phyloP scores from a whole-genome alignment of 2,888 invertebrate species.

The Folsomia manolachei region DNA sequence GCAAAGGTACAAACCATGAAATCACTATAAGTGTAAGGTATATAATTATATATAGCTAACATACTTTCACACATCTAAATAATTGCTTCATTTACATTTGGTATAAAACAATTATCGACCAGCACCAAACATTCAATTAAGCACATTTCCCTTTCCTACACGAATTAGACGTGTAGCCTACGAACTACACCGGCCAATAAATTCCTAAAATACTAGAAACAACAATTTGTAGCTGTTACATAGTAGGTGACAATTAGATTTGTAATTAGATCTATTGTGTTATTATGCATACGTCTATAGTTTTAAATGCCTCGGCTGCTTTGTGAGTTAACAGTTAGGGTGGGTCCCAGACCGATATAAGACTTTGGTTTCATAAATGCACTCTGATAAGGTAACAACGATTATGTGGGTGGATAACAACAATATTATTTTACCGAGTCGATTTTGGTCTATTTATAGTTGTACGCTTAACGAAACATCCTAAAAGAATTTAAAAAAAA shows the following conservation, averaged over 20 bases:
- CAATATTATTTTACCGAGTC: neutral
- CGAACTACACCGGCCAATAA: neutral
- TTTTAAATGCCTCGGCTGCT: neutral
- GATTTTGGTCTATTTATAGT: neutral
- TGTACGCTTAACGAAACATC: too few relatives aligned
- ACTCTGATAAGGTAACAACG: neutral
- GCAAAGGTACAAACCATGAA: constrained; percentile 12
- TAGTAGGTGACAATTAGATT: too few relatives aligned
- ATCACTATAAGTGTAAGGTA: neutral
- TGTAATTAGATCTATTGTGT: too few relatives aligned
- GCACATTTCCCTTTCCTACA: too few relatives aligned
- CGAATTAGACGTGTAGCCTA: neutral
- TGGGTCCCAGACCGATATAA: constrained; percentile 5
- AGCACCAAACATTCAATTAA: neutral
- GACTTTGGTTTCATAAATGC: constrained; percentile 5
- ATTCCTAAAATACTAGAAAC: neutral
- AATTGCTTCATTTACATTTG: neutral
- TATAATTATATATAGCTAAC: neutral
- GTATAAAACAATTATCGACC: neutral
- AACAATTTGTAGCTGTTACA: neutral
- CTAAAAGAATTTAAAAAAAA: too few relatives aligned
- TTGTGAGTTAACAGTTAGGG: neutral
- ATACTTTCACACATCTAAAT: neutral
- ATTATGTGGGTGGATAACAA: neutral
- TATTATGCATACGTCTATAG: too few relatives aligned